Percentiles rank a stretch among this genome's conserved stretches.
These are phyloP conservation scores for Brachionus sp. DNA, from an alignment of 1,140 invertebrate genomes.

Conservation along the genomic window DNA sequence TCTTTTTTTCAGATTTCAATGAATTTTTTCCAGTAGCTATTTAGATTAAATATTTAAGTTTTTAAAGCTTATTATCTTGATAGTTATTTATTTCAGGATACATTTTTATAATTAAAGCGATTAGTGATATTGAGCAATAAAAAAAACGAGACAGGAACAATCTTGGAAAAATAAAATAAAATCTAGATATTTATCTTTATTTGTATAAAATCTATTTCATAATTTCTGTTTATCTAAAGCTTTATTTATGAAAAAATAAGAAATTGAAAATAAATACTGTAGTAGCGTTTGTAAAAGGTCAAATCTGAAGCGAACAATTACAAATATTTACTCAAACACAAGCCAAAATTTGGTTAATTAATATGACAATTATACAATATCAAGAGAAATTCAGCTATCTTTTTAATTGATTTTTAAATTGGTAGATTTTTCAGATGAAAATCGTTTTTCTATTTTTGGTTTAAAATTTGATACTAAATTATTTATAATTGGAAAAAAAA, in stretches of 20 bases:
- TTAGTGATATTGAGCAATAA: not conserved
- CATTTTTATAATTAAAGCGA: not conserved
- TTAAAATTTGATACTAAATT: not conserved
- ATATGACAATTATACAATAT: not conserved
- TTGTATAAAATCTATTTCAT: not conserved
- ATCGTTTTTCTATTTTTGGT: not conserved
- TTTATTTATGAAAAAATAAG: not conserved
- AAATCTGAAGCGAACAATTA: not conserved
- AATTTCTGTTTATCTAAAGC: not conserved
- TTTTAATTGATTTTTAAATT: too few relatives aligned
- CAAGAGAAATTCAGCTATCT: not conserved
- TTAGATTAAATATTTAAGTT: not conserved
- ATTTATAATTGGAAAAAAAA: not conserved
- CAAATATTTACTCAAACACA: not conserved
- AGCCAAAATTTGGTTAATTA: not conserved
- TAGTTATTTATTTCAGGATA: too few relatives aligned
- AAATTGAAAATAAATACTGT: not conserved
- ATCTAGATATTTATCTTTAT: slow-evolving; percentile 1
- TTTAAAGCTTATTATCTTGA: not conserved
- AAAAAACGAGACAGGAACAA: not conserved
- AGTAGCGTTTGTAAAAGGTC: not conserved
- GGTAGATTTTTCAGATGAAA: too few relatives aligned
- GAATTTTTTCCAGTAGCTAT: not conserved
- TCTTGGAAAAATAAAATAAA: not conserved
- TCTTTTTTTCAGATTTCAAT: not conserved